These are phyloP conservation scores for Nymphicus hollandicus DNA, from an alignment of 2,113 vertebrate genomes.

Conservation along the genomic window DNA sequence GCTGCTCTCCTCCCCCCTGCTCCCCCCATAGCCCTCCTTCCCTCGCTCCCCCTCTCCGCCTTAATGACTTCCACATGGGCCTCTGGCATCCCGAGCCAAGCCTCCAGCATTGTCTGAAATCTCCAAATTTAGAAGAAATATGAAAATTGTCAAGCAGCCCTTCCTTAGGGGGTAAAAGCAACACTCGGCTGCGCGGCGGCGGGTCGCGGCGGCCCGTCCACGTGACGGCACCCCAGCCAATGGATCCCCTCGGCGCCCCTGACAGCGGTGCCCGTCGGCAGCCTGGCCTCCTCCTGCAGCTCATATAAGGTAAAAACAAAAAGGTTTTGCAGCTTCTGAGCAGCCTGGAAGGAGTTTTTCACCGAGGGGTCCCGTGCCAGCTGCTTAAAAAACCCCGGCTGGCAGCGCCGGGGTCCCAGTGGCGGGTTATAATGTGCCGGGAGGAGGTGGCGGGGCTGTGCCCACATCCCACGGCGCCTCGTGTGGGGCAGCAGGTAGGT, in stretches of 20 bases:
- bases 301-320: conserved; percentile 95
- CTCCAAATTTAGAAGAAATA: conserved; percentile 99
- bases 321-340: conserved; percentile 73
- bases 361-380: conserved; percentile 44
- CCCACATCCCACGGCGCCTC: neutral
- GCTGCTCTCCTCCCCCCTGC: conserved; percentile 51
- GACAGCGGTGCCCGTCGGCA: conserved; percentile 71
- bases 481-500: neutral
- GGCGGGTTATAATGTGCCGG: neutral
- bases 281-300: conserved; percentile 76
- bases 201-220: conserved; percentile 76
- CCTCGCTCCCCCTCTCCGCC: conserved; percentile 57
- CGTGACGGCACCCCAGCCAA: conserved; percentile 77
- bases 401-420: conserved; percentile 1
- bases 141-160: conserved; percentile 89
- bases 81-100: conserved; percentile 78
- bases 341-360: conserved; percentile 47
- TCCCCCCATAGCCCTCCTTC: conserved; percentile 55
- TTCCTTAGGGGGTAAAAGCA: conserved; percentile 88
- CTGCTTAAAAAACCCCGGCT: conserved; percentile 59
- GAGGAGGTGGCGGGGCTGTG: conserved; percentile 14
- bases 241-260: conserved; percentile 71
- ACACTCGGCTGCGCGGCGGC: conserved; percentile 73
- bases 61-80: conserved; percentile 92
- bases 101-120: conserved; percentile 88